Percentiles rank a stretch among this genome's conserved stretches.
Conservation (phyloP, 2,113 vertebrate species). For the Brienomyrus brachyistius region DNA sequence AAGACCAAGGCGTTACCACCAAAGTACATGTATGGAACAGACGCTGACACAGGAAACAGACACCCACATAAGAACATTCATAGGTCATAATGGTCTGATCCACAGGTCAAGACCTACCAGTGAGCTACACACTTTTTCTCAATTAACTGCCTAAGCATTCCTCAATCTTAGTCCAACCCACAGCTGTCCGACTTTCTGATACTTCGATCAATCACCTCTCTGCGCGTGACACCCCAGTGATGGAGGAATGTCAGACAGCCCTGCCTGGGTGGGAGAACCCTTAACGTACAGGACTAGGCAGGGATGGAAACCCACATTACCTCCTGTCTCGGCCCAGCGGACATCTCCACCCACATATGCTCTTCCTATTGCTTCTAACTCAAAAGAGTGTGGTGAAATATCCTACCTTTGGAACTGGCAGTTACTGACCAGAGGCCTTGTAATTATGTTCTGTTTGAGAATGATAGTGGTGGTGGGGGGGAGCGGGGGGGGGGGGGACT, state of each 20-base stretch:
- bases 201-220: neutral
- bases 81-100: neutral
- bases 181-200: neutral
- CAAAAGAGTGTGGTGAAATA: constrained; percentile 31
- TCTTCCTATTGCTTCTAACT: constrained; percentile 35
- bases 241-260: neutral
- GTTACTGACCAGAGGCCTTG: constrained; percentile 33
- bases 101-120: neutral
- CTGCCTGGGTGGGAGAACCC: neutral
- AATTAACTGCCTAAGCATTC: neutral
- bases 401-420: constrained; percentile 40
- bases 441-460: constrained; percentile 40
- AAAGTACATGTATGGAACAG: neutral
- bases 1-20: neutral
- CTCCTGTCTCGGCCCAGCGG: neutral
- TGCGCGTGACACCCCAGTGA: neutral
- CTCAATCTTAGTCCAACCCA: neutral
- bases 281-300: neutral
- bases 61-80: neutral
- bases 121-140: neutral
- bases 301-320: neutral
- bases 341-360: neutral
- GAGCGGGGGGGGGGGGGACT: constrained; percentile 23
- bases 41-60: neutral
- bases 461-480: neutral